phyloP scores from a whole-genome alignment of 1,140 invertebrate genomes.

The Drosophila elegans region DNA sequence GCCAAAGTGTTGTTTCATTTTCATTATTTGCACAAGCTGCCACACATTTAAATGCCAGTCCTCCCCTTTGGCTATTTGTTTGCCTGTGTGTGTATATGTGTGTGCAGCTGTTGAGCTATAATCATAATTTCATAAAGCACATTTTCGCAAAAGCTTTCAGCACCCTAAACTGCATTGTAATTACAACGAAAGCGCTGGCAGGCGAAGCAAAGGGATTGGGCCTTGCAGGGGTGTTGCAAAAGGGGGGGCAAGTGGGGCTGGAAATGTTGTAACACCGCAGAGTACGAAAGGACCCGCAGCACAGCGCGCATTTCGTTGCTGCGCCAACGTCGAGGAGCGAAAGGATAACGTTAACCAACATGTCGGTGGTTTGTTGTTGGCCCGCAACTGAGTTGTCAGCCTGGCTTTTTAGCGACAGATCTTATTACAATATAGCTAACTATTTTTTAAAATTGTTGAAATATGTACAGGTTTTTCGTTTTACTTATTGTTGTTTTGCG shows the following conservation, averaged over 20 bases:
- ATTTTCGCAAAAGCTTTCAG: conserved; percentile 84
- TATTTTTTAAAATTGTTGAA: too few relatives aligned
- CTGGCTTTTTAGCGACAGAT: conserved; percentile 1
- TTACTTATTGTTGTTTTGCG: too few relatives aligned
- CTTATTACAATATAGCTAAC: too few relatives aligned
- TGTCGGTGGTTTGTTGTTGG: conserved; percentile 60
- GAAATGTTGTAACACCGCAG: conserved; percentile 6
- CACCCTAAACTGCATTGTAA: conserved; percentile 83
- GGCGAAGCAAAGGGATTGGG: conserved; percentile 1
- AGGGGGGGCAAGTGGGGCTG: conserved; percentile 5
- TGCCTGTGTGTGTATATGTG: conserved; percentile 24
- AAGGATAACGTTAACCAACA: conserved; percentile 78
- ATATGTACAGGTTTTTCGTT: too few relatives aligned
- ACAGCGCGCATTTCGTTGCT: conserved; percentile 56
- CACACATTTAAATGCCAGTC: conserved; percentile 78
- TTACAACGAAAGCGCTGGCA: conserved; percentile 62
- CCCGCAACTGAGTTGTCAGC: conserved; percentile 22
- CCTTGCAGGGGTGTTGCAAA: neutral
- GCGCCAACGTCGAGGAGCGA: conserved; percentile 69
- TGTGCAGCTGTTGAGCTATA: conserved; percentile 81
- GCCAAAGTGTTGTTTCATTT: conserved; percentile 83
- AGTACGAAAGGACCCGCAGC: conserved; percentile 48
- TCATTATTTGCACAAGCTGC: conserved; percentile 83
- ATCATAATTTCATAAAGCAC: conserved; percentile 84
- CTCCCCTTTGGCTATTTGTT: conserved; percentile 7